phyloP scores from a whole-genome alignment of 2,797 vertebrate species.

The Esox lucius region DNA sequence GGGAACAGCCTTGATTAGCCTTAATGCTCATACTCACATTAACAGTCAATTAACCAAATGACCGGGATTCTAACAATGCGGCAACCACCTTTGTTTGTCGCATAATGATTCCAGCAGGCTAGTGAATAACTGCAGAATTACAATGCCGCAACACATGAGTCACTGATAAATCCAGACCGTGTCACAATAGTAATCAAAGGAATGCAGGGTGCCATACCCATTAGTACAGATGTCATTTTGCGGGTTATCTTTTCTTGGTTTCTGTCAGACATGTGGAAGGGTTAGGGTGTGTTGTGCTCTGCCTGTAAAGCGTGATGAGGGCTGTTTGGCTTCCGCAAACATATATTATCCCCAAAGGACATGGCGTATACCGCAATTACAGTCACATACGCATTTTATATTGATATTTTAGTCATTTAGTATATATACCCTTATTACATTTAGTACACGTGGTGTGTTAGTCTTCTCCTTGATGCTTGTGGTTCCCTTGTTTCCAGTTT shows the following conservation, averaged over 20 bases:
- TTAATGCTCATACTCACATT: constrained; percentile 46
- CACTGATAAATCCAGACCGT: constrained; percentile 43
- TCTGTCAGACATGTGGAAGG: constrained; percentile 34
- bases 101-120: constrained; percentile 47
- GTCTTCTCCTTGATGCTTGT: neutral
- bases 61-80: constrained; percentile 11
- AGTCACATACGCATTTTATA: neutral
- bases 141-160: constrained; percentile 46
- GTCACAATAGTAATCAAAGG: constrained; percentile 46
- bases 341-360: neutral
- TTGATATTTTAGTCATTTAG: no score
- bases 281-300: constrained; percentile 22
- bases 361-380: neutral
- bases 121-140: constrained; percentile 44
- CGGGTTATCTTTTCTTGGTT: constrained; percentile 47
- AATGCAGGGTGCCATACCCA: constrained; percentile 27
- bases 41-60: constrained; percentile 58
- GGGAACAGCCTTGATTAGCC: constrained; percentile 40
- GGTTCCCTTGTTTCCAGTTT: neutral
- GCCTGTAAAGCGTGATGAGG: neutral
- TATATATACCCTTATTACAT: no score
- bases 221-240: constrained; percentile 48
- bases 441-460: no score
- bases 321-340: neutral
- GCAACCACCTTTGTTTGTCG: constrained; percentile 14